Base-by-base conservation (phyloP, 2,797 vertebrate species). In the Lutjanus argentimaculatus region DNA sequence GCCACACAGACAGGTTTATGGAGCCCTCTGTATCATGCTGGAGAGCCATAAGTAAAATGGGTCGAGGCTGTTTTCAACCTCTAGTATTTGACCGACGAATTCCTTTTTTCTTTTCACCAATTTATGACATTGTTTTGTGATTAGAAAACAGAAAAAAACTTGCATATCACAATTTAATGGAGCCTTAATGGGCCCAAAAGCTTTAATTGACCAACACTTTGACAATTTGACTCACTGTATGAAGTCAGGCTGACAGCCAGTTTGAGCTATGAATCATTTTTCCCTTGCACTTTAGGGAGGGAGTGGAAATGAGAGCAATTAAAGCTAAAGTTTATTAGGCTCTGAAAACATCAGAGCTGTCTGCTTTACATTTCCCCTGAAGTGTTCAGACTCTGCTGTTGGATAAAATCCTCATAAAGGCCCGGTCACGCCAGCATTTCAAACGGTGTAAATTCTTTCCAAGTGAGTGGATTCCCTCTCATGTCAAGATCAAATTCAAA, bases 201-300 rank as follows among this genome's bases (percentile, higher is more conserved):
- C 21, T 57, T 72, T 53, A 30, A 45, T 56, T 55, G 43, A 72
- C 45, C 22, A 46, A 68, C 25, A 22, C 30, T 8, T 17, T 17
- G 12, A 22, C 63, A 55, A 57, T 45, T 19, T 55, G 52, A 68
- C 25, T 67, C 63, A 69, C 46, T 64, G 42, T 65, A 55, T 64
- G 9, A 82, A 78, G 58, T 53, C 40, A 69, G 66, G 66, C 56
- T 16, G 49, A 52, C 65, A 49, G 69, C 30, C 62, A 30, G 45
- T 52, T 72, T 14, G n/a, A 65, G 51, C 79, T 16, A 36, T 72
- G 78, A 80, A 66, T 73, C 48, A 67, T 46, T 42, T 79, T 56
- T 61, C 77, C 65, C 7, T 49, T 48, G 63, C 72, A 75, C 76
- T 81, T 83, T 61, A 30, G 25, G 40, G 80, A 80, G 72, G 52